Evolutionary conservation across 2,888 invertebrate species (phyloP).

Genomic region (Stenichneumon culpator): DNA sequence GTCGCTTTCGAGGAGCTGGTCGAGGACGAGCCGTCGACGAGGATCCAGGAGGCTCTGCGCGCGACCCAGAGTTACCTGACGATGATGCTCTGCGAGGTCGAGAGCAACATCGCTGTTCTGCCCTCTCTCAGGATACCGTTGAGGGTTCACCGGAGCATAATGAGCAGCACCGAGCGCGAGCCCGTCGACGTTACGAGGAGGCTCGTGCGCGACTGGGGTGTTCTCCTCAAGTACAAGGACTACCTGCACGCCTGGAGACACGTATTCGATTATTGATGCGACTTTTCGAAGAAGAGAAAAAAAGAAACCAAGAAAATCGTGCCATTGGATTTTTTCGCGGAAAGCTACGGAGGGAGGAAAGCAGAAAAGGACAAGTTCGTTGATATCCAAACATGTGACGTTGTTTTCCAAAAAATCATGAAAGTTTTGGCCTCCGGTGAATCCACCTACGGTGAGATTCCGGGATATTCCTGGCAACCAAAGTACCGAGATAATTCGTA

Average conservation of each 20-base stretch:
- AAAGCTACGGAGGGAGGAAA: neutral
- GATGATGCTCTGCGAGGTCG: constrained; percentile 87
- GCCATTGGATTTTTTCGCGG: neutral
- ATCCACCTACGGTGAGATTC: constrained; percentile 49
- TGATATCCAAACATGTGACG: neutral
- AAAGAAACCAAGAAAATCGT: neutral
- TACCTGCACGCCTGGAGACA: constrained; percentile 83
- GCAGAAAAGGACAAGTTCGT: neutral
- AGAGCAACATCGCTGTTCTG: constrained; percentile 82
- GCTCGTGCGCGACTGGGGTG: constrained; percentile 84
- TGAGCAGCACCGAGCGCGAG: constrained; percentile 79
- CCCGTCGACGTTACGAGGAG: constrained; percentile 81
- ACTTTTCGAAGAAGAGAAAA: neutral
- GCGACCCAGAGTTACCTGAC: constrained; percentile 79
- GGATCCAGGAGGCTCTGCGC: constrained; percentile 83
- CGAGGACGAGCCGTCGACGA: constrained; percentile 85
- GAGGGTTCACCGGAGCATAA: constrained; percentile 80
- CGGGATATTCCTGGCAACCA: constrained; percentile 62
- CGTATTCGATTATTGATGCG: constrained; percentile 77
- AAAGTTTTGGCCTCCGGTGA: constrained; percentile 20
- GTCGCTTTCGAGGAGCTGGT: constrained; percentile 85
- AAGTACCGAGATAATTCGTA: constrained; percentile 61
- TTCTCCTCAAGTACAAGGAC: constrained; percentile 83
- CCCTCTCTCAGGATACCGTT: constrained; percentile 76
- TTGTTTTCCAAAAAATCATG: constrained; percentile 27